Conservation (phyloP, 2,113 vertebrate genomes). For the Xerus inauris region DNA sequence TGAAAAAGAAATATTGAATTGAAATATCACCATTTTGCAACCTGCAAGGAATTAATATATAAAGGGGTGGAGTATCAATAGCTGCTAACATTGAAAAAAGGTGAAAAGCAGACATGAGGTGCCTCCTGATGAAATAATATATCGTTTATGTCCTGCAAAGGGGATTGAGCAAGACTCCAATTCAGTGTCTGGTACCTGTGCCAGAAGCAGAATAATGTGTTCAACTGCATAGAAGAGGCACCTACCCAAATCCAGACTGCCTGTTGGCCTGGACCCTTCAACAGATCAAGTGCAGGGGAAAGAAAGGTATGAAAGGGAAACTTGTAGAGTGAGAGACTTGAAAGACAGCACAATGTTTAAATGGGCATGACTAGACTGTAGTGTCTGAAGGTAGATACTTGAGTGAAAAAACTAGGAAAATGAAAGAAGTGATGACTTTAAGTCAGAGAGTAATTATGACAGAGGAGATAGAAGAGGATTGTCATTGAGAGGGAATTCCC, state of each 20-base stretch:
- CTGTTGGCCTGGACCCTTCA: not conserved
- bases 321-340: not conserved
- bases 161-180: not conserved
- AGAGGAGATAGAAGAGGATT: not conserved
- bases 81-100: not conserved
- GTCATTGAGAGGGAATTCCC: too few relatives aligned
- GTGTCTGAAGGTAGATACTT: not conserved
- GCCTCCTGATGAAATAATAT: not conserved
- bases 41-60: not conserved
- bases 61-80: not conserved
- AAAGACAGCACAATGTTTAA: not conserved
- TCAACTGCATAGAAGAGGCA: not conserved
- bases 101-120: not conserved
- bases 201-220: not conserved
- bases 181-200: not conserved
- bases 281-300: not conserved
- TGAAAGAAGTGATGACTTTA: not conserved
- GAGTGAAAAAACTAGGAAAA: not conserved
- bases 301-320: not conserved
- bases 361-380: not conserved
- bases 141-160: not conserved
- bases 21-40: not conserved
- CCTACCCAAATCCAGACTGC: not conserved
- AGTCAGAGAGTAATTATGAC: too few relatives aligned
- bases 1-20: constrained; percentile 31